These are phyloP conservation scores for Holothuria glaberrima DNA, from an alignment of 35 echinoderm and acorn worm species.

Conservation along the genomic window DNA sequence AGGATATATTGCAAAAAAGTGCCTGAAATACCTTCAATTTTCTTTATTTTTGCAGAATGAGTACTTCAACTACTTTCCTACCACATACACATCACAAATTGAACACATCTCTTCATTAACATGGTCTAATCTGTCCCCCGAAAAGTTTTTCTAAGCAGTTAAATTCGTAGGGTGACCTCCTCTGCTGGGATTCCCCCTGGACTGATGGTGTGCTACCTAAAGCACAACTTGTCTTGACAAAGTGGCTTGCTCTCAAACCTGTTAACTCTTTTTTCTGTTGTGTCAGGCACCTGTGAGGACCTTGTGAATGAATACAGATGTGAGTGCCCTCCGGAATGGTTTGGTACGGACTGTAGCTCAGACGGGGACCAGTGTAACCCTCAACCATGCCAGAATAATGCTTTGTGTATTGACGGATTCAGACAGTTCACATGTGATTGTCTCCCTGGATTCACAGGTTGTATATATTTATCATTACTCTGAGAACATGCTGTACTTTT, in stretches of 20 bases:
- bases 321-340: conserved; percentile 55
- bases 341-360: conserved; percentile 60
- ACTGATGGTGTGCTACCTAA: too few relatives aligned
- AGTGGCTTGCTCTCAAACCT: not conserved
- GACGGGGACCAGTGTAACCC: conserved; percentile 56
- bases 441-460: conserved; percentile 61
- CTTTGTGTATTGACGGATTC: conserved; percentile 55
- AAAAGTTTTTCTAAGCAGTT: too few relatives aligned
- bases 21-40: too few relatives aligned
- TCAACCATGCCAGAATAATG: conserved; percentile 64
- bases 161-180: too few relatives aligned
- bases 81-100: too few relatives aligned
- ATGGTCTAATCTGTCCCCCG: too few relatives aligned
- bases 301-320: conserved; percentile 57
- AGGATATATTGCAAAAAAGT: too few relatives aligned
- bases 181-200: too few relatives aligned
- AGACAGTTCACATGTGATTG: conserved; percentile 54
- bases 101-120: too few relatives aligned
- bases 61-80: too few relatives aligned
- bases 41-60: too few relatives aligned
- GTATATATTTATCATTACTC: not conserved
- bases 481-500: too few relatives aligned
- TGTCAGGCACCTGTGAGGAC: conserved; percentile 44
- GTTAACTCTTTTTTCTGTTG: not conserved
- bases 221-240: not conserved